phyloP scores from a whole-genome alignment of 2,113 vertebrate genomes.

The Struthio camelus region DNA sequence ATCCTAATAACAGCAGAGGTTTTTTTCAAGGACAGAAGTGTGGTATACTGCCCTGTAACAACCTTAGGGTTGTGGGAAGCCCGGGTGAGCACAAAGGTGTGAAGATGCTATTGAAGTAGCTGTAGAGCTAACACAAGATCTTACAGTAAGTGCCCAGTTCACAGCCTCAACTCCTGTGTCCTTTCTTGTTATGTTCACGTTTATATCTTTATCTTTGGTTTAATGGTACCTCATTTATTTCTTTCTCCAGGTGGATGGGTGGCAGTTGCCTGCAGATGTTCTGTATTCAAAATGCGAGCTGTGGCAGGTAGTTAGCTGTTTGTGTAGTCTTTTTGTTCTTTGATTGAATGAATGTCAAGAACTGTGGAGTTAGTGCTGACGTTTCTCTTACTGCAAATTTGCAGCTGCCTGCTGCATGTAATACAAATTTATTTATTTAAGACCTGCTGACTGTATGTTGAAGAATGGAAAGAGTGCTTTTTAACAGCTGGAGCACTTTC shows the following conservation, averaged over 20 bases:
- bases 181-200: neutral
- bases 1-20: neutral
- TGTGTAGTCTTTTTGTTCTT: neutral
- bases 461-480: neutral
- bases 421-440: neutral
- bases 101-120: neutral
- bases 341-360: neutral
- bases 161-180: neutral
- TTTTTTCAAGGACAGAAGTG: neutral
- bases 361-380: neutral
- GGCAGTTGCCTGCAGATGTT: neutral
- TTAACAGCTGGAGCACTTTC: neutral
- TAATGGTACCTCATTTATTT: neutral
- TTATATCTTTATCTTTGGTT: neutral
- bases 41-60: neutral
- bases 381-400: neutral
- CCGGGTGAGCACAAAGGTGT: neutral
- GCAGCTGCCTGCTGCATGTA: neutral
- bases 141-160: neutral
- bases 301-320: neutral
- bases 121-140: neutral
- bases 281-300: neutral
- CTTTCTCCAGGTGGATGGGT: neutral
- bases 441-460: neutral
- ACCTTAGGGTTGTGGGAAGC: rapidly evolving